phyloP scores from a whole-genome alignment of 2,888 invertebrate species.

The Lithophane semibrunnea region DNA sequence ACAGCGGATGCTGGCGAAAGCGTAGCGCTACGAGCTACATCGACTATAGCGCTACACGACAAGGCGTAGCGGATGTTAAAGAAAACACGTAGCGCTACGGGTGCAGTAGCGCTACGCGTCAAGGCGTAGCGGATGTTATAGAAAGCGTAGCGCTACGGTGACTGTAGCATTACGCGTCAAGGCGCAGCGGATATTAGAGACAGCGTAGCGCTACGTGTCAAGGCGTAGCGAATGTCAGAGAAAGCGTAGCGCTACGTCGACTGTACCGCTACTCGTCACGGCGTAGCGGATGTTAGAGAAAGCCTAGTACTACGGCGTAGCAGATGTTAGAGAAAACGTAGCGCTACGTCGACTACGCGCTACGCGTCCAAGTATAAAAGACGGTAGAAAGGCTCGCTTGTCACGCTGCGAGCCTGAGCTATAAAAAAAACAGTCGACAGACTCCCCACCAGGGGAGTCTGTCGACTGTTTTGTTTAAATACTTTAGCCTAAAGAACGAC shows the following conservation, averaged over 20 bases:
- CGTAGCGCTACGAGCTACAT: neutral
- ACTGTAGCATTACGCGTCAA: neutral
- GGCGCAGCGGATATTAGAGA: neutral
- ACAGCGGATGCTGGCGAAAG: neutral
- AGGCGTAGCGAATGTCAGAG: neutral
- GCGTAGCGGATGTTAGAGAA: neutral
- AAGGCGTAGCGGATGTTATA: neutral
- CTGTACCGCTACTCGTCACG: neutral
- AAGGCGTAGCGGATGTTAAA: neutral
- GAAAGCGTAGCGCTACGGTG: neutral
- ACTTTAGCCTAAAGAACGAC: neutral
- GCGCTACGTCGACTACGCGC: too few relatives aligned
- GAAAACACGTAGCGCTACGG: neutral
- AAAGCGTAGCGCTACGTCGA: neutral
- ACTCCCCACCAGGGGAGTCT: too few relatives aligned
- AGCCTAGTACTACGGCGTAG: too few relatives aligned
- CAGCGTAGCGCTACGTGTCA: neutral
- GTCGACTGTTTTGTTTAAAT: too few relatives aligned
- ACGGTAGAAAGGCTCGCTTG: neutral
- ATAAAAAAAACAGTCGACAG: neutral
- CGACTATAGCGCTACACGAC: neutral
- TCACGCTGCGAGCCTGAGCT: neutral
- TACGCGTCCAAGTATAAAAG: too few relatives aligned
- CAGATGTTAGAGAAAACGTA: neutral
- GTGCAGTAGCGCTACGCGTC: neutral